A percentile compares a stretch with the other conserved stretches of the same genome.
phyloP scores from a whole-genome alignment of 2,113 vertebrate species.

The Mohoua ochrocephala region DNA sequence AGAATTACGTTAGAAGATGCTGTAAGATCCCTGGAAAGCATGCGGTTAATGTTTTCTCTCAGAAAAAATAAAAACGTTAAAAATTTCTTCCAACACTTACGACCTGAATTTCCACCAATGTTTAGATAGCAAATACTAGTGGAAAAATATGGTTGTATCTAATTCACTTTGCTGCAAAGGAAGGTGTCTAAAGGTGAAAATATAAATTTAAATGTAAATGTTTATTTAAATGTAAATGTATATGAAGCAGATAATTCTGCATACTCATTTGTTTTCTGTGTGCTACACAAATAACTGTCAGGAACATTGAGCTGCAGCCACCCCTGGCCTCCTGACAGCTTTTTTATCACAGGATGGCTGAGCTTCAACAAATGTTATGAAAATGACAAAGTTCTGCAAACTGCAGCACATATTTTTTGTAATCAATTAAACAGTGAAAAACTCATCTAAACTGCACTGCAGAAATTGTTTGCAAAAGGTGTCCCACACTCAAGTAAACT shows the following conservation, averaged over 20 bases:
- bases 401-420: conserved; percentile 49
- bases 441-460: neutral
- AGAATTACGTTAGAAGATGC: neutral
- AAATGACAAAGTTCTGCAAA: conserved; percentile 58
- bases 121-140: neutral
- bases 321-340: conserved; percentile 55
- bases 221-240: neutral
- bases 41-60: neutral
- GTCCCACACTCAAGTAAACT: neutral
- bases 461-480: conserved; percentile 59
- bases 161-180: neutral
- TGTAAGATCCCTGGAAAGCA: neutral
- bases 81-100: neutral
- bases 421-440: conserved; percentile 53
- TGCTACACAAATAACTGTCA: conserved; percentile 35
- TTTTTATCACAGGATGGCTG: conserved; percentile 55
- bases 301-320: conserved; percentile 44
- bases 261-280: conserved; percentile 52
- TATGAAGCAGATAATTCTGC: conserved; percentile 48
- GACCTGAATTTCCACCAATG: neutral
- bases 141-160: neutral
- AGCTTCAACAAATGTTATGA: conserved; percentile 63
- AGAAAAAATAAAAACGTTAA: fast-evolving
- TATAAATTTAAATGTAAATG: conserved; percentile 47
- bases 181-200: conserved; percentile 27